Base-by-base conservation (phyloP, 2,797 vertebrate genomes). In the Balearica regulorum region DNA sequence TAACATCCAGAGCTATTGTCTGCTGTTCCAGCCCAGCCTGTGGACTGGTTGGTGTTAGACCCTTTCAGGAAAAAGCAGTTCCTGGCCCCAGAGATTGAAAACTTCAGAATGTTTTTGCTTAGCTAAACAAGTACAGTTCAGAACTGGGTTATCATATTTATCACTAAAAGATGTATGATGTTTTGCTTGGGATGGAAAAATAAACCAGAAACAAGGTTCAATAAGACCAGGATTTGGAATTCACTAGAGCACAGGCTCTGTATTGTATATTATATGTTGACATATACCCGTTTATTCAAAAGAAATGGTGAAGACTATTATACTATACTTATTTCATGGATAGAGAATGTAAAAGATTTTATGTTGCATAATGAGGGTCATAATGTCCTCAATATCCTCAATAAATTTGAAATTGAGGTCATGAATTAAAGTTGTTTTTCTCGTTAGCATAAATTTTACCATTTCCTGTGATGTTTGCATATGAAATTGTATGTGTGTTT, bases 161-260 rank as follows among this genome's bases (percentile, higher is more conserved):
- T 95, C 8, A 0, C 28, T 66, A 58, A 78, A 91, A 95, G 68
- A 87, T 41, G 9, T 78, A 51, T 48, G 10, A 41, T 80, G 70
- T 91, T 97, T 96, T 90, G 6, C 22, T 83, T 96, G 81, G 57
- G 90, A 87, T 58, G 37, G 37, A 92, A 94, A 87, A 95, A 83
- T 61, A 94, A 95, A 94, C 46, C n/a, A 90, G 70, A 83, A 94
- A 64, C 33, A 89, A 72, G 57, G 39, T 75, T 94, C 75, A 83
- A 17, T 71, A 65, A 85, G 44, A 80, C 46, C 71, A 91, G 24
- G 31, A 64, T 64, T 57, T 84, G 16, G 6, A 94, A 89, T 68
- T 83, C 51, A 80, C 16, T 39, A 35, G 17, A 73, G 29, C 21
- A 80, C 8, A 61, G 64, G 3, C 11, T 87, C 70, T 87, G 19